Evolutionary conservation across 2,113 vertebrate species (phyloP).

Genomic region (Piprites chloris): DNA sequence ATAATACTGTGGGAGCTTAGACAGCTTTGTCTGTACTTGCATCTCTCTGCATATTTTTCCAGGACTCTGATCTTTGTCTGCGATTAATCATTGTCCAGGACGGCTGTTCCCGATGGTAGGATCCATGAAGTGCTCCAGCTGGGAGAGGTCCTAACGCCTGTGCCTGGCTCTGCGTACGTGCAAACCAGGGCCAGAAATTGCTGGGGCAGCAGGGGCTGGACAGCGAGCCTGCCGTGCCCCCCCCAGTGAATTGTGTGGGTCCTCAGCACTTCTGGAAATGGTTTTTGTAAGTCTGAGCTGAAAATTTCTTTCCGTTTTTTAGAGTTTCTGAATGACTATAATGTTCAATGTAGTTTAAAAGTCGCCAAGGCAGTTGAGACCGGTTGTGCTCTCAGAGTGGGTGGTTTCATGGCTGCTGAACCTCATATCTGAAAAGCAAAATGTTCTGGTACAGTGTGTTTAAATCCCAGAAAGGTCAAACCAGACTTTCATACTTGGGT

Average conservation of each 20-base stretch:
- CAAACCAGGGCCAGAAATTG: slow-evolving; percentile 28
- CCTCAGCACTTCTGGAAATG: slow-evolving; percentile 35
- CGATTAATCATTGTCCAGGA: slow-evolving; percentile 45
- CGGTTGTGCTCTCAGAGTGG: slow-evolving; percentile 8
- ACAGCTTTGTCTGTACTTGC: slow-evolving; percentile 48
- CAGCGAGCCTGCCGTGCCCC: background rate
- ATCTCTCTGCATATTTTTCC: slow-evolving; percentile 36
- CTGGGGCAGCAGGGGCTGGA: slow-evolving; percentile 30
- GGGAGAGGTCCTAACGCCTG: slow-evolving; percentile 18
- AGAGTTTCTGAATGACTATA: slow-evolving; percentile 45
- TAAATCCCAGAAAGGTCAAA: slow-evolving; percentile 56
- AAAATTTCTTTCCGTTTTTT: slow-evolving; percentile 9
- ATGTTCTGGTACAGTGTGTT: slow-evolving; percentile 33
- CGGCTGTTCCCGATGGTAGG: slow-evolving; percentile 11
- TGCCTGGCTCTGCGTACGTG: background rate
- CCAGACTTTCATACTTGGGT: slow-evolving; percentile 39
- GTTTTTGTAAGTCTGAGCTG: slow-evolving; percentile 44
- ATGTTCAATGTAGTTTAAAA: slow-evolving; percentile 11
- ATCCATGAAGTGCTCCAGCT: slow-evolving; percentile 24
- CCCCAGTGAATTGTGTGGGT: slow-evolving; percentile 27
- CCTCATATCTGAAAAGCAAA: slow-evolving; percentile 19
- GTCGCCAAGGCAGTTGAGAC: slow-evolving; percentile 26
- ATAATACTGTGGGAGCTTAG: slow-evolving; percentile 54
- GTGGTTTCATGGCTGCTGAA: slow-evolving; percentile 50
- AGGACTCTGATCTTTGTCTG: slow-evolving; percentile 37